Evolutionary conservation across 1,140 invertebrate genomes (phyloP).

Genomic region (Brachionus asplanchnoidis): DNA sequence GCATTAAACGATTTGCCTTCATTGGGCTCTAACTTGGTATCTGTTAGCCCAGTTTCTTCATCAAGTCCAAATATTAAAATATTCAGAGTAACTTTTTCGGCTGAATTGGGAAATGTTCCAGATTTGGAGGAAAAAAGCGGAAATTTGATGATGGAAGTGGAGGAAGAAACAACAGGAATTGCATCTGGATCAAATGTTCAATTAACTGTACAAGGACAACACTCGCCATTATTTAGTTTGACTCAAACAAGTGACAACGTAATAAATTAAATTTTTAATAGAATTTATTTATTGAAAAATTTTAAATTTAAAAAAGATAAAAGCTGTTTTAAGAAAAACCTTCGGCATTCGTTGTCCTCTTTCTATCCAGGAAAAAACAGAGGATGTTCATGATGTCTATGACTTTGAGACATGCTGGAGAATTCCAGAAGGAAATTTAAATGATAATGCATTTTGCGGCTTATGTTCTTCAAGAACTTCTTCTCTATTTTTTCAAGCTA

Average conservation of each 20-base stretch:
- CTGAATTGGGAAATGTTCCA: constrained; percentile 1
- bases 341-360: constrained; percentile 32
- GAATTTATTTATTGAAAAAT: background rate
- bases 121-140: background rate
- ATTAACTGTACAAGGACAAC: background rate
- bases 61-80: background rate
- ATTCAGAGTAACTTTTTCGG: background rate
- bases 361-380: background rate
- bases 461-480: background rate
- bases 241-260: background rate
- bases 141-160: background rate
- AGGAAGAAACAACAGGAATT: background rate
- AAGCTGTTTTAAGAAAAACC: background rate
- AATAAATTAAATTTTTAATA: background rate
- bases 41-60: background rate
- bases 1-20: constrained; percentile 21
- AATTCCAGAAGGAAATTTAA: background rate
- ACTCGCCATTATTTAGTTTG: background rate
- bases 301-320: background rate
- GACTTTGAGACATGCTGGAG: constrained; percentile 7
- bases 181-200: background rate
- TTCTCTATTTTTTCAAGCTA: background rate
- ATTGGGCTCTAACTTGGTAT: background rate
- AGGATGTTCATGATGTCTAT: background rate
- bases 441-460: constrained; percentile 14